Conservation (phyloP, 2,113 vertebrate genomes). For the Cromileptes altivelis region DNA sequence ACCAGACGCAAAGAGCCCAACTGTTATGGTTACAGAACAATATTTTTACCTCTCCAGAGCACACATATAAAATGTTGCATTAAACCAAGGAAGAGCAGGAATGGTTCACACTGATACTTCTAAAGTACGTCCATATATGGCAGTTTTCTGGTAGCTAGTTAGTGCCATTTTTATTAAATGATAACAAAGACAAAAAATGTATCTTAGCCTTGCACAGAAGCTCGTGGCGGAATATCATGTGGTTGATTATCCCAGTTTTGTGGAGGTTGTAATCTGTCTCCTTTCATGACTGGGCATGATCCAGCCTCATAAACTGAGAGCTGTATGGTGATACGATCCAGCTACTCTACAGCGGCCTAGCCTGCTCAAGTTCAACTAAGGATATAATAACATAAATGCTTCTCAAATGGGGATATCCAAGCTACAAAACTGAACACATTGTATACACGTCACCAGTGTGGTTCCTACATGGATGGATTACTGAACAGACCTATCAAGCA, state of each 20-base stretch:
- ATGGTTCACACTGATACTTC: constrained; percentile 40
- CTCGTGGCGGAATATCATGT: constrained; percentile 33
- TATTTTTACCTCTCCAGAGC: constrained; percentile 67
- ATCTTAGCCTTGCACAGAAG: constrained; percentile 32
- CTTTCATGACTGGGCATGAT: constrained; percentile 43
- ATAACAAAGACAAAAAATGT: constrained; percentile 63
- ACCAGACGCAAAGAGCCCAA: constrained; percentile 53
- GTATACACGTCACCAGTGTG: background rate
- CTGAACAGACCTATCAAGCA: no score
- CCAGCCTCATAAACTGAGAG: constrained; percentile 42
- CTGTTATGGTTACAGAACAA: constrained; percentile 78
- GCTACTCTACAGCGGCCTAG: constrained; percentile 26
- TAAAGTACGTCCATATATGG: constrained; percentile 71
- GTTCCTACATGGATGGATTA: background rate
- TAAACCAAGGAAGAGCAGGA: constrained; percentile 61
- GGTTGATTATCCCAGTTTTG: constrained; percentile 45
- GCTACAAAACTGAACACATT: background rate
- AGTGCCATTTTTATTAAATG: constrained; percentile 56
- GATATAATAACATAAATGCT: constrained; percentile 22
- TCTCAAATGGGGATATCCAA: background rate
- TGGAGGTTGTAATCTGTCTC: constrained; percentile 45
- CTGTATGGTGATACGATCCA: constrained; percentile 49
- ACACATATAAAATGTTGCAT: constrained; percentile 63
- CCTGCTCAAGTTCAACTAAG: constrained; percentile 39
- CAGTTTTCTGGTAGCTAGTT: constrained; percentile 39